Evolutionary conservation across 2,113 vertebrate species (phyloP).

Genomic region (Dicrurus megarhynchus): DNA sequence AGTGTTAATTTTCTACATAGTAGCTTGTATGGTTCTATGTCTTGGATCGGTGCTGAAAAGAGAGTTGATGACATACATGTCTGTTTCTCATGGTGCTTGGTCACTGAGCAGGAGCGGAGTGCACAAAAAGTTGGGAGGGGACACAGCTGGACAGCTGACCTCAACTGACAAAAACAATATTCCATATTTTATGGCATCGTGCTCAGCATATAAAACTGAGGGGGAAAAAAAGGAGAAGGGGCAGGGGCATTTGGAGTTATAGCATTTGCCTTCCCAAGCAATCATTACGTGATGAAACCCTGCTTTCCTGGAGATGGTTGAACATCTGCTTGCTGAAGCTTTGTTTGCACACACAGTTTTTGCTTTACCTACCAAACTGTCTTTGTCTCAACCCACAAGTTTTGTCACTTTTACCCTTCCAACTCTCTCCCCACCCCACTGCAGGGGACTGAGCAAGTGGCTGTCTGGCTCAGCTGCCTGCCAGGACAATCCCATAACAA

Average conservation of each 20-base stretch:
- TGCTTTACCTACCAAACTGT: background rate
- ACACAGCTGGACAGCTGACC: background rate
- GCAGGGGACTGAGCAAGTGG: background rate
- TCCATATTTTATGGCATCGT: background rate
- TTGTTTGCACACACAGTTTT: background rate
- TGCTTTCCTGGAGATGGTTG: background rate
- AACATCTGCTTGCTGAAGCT: background rate
- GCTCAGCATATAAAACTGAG: background rate
- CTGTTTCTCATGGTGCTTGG: background rate
- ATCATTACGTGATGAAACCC: background rate
- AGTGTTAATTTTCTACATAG: background rate
- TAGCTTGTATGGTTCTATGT: background rate
- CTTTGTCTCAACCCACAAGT: background rate
- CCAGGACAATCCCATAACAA: background rate
- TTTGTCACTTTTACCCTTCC: background rate
- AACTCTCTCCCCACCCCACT: background rate
- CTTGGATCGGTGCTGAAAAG: background rate
- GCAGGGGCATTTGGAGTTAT: background rate
- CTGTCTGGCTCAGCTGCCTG: background rate
- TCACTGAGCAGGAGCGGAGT: background rate
- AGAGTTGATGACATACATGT: background rate
- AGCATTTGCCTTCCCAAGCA: background rate
- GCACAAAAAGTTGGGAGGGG: background rate
- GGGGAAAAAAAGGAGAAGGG: fast-evolving
- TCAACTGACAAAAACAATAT: background rate